phyloP scores from a whole-genome alignment of 2,888 invertebrate genomes.

The Drosophila dives region DNA sequence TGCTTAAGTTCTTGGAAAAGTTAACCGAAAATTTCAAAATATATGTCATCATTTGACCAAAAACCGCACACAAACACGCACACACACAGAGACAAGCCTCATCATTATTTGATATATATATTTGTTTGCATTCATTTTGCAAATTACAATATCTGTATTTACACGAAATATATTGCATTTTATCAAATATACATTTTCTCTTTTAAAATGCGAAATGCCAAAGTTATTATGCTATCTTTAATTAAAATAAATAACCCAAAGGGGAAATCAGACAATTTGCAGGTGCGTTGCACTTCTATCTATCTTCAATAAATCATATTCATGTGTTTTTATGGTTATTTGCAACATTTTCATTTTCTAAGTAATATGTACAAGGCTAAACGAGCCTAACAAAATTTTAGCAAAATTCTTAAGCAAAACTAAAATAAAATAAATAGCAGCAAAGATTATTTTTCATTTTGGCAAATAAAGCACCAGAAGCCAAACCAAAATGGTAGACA shows the following conservation, averaged over 20 bases:
- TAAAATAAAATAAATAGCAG: not conserved
- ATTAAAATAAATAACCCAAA: constrained; percentile 10
- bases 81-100: constrained; percentile 5
- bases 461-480: not conserved
- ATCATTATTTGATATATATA: constrained; percentile 14
- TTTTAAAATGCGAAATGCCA: not conserved
- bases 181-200: not conserved
- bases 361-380: not conserved
- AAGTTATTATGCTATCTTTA: not conserved
- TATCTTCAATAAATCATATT: not conserved
- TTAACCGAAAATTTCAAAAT: constrained; percentile 61
- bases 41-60: constrained; percentile 46
- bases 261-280: constrained; percentile 4
- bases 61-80: constrained; percentile 44
- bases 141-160: constrained; percentile 54
- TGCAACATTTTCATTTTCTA: not conserved
- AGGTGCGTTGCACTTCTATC: not conserved
- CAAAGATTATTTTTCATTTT: not conserved
- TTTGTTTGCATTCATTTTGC: constrained; percentile 25
- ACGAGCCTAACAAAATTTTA: not conserved
- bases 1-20: constrained; percentile 30
- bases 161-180: constrained; percentile 54
- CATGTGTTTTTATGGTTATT: not conserved
- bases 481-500: not conserved
- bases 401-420: not conserved